Base-by-base conservation (phyloP, 2,888 invertebrate species). In the Drosophila mettleri region DNA sequence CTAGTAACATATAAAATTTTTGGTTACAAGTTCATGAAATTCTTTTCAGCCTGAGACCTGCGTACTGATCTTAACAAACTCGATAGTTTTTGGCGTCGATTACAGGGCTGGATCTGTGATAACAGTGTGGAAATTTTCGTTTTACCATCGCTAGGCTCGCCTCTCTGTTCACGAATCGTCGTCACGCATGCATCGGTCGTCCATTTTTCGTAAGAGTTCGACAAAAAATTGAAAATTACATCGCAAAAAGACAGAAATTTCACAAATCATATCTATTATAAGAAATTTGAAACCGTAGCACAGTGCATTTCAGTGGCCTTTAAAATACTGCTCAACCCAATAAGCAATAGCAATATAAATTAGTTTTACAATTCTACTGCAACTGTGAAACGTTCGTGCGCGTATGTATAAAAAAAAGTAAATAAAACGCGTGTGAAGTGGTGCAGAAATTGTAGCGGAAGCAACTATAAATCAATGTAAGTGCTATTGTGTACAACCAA, bases 371-470 rank as follows among this genome's bases (percentile, higher is more conserved):
- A 78, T 43, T 49, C 20, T 68, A 68, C 46, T 49, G 33, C 61
- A 69, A 63, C 58, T 58, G 24, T 46, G 29, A 33, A 41, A 65
- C 61, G 58, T 65, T 80, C 66, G 87, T 80, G 66, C 79, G 67
- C 79, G 67, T 80, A 67, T 76, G 63, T 67, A 77, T 78, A 67
- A 85, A 74, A 68, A 83, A 75, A 80, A 82, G 89, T 83, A 83
- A 87, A 89, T 87, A 87, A 85, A 85, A 67, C 78, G 71, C 69
- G 74, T 86, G 83, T 86, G 85, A 88, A 84, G 88, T 86, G 78
- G 84, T 84, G 66, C 68, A 80, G 67, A 86, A 77, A 78, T 59
- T 48, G 14, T 66, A 65, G 53, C 52, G 43, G 27, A 63, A 72
- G 41, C 51, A 69, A 38, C 69, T 34, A 63, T 34, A 68, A 55